Conservation (phyloP, 1,140 invertebrate species). For the Ylistrum balloti region DNA sequence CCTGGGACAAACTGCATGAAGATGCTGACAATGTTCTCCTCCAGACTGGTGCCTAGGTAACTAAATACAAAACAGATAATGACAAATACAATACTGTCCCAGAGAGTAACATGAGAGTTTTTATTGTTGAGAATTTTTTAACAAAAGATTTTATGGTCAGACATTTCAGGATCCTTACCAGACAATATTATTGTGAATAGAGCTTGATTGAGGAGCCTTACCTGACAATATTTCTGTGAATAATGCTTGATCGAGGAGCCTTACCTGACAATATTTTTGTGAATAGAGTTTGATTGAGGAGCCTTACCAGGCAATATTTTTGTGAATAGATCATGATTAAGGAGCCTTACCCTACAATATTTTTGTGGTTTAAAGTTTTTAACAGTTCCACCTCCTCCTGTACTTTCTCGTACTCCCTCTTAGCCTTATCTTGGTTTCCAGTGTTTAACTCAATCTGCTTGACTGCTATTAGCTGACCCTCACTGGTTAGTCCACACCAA, state of each 20-base stretch:
- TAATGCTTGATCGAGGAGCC: no score
- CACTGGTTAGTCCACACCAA: conserved; percentile 81
- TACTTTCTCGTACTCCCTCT: conserved; percentile 81
- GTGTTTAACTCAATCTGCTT: conserved; percentile 82
- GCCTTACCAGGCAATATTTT: neutral
- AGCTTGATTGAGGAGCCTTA: no score
- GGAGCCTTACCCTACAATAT: conserved; percentile 80
- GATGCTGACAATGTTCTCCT: conserved; percentile 79
- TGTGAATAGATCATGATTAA: neutral
- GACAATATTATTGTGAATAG: no score
- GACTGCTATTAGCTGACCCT: conserved; percentile 81
- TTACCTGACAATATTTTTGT: neutral
- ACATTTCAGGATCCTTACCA: no score
- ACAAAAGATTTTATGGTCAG: no score
- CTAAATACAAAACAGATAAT: conserved; percentile 62
- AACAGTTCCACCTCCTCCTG: conserved; percentile 82
- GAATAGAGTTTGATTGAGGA: neutral
- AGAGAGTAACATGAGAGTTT: no score
- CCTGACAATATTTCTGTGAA: no score
- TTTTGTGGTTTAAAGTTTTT: conserved; percentile 80
- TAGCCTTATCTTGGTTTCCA: conserved; percentile 76
- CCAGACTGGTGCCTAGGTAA: conserved; percentile 80
- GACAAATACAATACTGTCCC: no score
- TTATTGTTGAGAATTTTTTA: no score
- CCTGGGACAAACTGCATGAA: conserved; percentile 82